phyloP scores from a whole-genome alignment of 1,140 invertebrate genomes.

The Ceratosolen fusciceps region DNA sequence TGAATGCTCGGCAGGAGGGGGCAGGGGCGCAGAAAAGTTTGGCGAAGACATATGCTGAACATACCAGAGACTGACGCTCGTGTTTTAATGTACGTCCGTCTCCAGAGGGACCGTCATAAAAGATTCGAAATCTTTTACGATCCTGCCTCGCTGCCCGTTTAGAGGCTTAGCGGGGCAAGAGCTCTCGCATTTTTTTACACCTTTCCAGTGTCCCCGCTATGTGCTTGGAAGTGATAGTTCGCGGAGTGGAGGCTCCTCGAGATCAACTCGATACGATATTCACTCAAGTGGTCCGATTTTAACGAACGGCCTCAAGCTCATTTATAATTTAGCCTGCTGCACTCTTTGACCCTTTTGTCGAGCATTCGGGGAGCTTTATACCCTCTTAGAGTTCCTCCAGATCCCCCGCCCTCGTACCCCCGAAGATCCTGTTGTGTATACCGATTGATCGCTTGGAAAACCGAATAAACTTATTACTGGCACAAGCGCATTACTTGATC shows the following conservation, averaged over 20 bases:
- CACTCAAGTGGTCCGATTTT: not conserved
- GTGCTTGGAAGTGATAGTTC: not conserved
- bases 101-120: conserved; percentile 32
- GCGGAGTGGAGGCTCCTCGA: not conserved
- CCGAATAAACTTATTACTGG: too few species aligned
- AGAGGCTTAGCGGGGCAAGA: conserved; percentile 1
- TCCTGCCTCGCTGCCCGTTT: not conserved
- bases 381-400: not conserved
- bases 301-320: not conserved
- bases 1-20: conserved; percentile 39
- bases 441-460: too few species aligned
- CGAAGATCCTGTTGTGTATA: too few species aligned
- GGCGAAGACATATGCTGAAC: conserved; percentile 53
- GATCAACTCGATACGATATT: conserved; percentile 3
- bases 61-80: conserved; percentile 31
- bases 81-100: conserved; percentile 24
- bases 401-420: too few species aligned
- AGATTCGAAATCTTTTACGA: conserved; percentile 44
- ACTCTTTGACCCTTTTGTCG: not conserved
- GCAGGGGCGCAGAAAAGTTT: too few species aligned
- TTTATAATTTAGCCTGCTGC: not conserved
- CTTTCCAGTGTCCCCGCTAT: not conserved
- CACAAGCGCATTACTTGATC: too few species aligned
- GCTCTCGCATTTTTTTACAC: conserved; percentile 12
- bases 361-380: not conserved